Evolutionary conservation across 2,888 invertebrate species (phyloP), one percentile per base, ranked within the genome.

Genomic region (Boloria selene): DNA sequence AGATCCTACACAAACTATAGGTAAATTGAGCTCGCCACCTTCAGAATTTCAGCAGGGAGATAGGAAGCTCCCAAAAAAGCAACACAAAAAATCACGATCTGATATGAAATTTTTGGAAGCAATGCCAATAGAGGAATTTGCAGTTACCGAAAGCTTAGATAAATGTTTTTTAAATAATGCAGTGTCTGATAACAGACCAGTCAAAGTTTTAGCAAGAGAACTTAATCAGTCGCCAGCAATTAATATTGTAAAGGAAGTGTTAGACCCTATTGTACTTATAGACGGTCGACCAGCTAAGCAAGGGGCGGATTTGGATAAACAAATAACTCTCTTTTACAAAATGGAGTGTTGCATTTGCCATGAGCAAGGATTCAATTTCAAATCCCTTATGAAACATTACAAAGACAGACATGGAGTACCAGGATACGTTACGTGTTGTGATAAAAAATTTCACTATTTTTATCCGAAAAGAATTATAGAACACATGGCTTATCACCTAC

Each of bases 301-400:
- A 70, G 92, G 92, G 1, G 74, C 83, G 0, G 90, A 85, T 10
- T 74, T 92, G 56, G 92, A 92, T 70, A 86, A 80, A 74, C 92
- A 92, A 73, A 90, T 92, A 73, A 88, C 88, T 1, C 74, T 91
- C 4, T 92, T 92, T 73, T 92, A 92, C 73, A 88, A 89, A 77
- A 92, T 92, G 92, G 91, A 92, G 78, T 92, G 92, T 71, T 87
- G 88, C 67, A 91, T 92, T 72, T 92, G 92, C 70, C 91, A 90
- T 75, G 86, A 87, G 67, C 81, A 79, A 54, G 89, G 86, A 16
- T 91, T 92, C 71, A 80, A 91, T 74, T 92, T 88, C 70, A 85
- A 88, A 65, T 87, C 90, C 5, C 78, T 92, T 17, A 90, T 92
- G 90, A 86, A 84, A 73, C 92, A 92, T 75, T 92, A 92, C 75